Evolutionary conservation across 2,888 invertebrate genomes (phyloP).

Genomic region (Drosophila cracens): DNA sequence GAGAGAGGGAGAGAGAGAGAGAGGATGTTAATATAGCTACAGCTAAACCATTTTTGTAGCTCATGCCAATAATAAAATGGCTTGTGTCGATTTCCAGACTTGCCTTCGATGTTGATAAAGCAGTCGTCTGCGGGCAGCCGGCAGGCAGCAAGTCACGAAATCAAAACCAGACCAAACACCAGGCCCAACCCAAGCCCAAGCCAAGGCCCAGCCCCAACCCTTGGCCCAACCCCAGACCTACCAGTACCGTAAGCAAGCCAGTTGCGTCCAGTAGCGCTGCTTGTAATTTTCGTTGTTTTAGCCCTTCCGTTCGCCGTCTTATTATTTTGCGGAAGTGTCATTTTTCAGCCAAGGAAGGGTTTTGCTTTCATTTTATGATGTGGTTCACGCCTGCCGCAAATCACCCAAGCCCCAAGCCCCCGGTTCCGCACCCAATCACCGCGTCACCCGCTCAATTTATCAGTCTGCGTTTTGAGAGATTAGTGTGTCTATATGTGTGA

Average conservation of each 20-base stretch:
- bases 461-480: conserved; percentile 26
- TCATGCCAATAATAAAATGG: conserved; percentile 75
- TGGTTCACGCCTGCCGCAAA: conserved; percentile 60
- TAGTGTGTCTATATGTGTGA: conserved; percentile 20
- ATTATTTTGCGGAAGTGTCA: conserved; percentile 72
- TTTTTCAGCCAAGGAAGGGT: conserved; percentile 78
- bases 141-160: conserved; percentile 45
- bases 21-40: conserved; percentile 14
- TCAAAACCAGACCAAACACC: conserved; percentile 34
- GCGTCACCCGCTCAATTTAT: conserved; percentile 19
- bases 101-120: conserved; percentile 61
- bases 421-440: background rate
- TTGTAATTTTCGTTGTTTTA: conserved; percentile 69
- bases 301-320: conserved; percentile 48
- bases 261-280: conserved; percentile 49
- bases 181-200: conserved; percentile 4
- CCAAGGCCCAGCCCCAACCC: background rate
- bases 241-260: background rate
- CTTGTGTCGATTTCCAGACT: conserved; percentile 62
- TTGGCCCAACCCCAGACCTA: background rate
- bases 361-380: conserved; percentile 69
- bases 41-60: conserved; percentile 20
- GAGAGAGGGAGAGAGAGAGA: too few relatives aligned
- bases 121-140: conserved; percentile 30
- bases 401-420: conserved; percentile 7